Conservation (phyloP, 2,888 invertebrate species). For the Watsonalla binaria region DNA sequence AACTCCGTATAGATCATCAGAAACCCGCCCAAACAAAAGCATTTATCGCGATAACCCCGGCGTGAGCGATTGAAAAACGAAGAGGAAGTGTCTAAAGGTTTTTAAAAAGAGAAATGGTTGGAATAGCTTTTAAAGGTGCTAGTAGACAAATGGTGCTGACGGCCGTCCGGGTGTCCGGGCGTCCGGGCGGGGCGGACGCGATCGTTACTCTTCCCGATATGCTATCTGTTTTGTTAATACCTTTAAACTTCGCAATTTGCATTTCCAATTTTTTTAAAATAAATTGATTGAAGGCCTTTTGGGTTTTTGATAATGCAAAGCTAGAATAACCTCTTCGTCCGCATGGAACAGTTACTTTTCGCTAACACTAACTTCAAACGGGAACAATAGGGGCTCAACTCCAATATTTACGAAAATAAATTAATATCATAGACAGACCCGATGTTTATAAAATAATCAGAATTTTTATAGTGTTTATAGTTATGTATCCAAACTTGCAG, state of each 20-base stretch:
- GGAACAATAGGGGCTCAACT: too few relatives aligned
- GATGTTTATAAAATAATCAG: too few relatives aligned
- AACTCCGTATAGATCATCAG: slow-evolving; percentile 30
- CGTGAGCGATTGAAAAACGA: slow-evolving; percentile 75
- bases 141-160: slow-evolving; percentile 67
- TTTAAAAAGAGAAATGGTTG: slow-evolving; percentile 75
- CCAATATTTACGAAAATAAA: too few relatives aligned
- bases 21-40: slow-evolving; percentile 57
- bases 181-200: slow-evolving; percentile 18
- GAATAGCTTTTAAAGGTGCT: slow-evolving; percentile 77
- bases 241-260: background rate
- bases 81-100: slow-evolving; percentile 75
- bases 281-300: background rate
- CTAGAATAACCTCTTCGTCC: too few relatives aligned
- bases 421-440: too few relatives aligned
- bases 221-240: slow-evolving; percentile 1
- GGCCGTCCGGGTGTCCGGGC: slow-evolving; percentile 30
- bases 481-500: too few relatives aligned
- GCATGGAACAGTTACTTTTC: too few relatives aligned
- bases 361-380: too few relatives aligned
- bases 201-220: slow-evolving; percentile 2
- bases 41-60: slow-evolving; percentile 71
- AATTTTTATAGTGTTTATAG: too few relatives aligned
- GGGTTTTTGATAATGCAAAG: too few relatives aligned
- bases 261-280: background rate